These are phyloP conservation scores for Eilema griseolum DNA, from an alignment of 2,888 invertebrate genomes.

Conservation along the genomic window DNA sequence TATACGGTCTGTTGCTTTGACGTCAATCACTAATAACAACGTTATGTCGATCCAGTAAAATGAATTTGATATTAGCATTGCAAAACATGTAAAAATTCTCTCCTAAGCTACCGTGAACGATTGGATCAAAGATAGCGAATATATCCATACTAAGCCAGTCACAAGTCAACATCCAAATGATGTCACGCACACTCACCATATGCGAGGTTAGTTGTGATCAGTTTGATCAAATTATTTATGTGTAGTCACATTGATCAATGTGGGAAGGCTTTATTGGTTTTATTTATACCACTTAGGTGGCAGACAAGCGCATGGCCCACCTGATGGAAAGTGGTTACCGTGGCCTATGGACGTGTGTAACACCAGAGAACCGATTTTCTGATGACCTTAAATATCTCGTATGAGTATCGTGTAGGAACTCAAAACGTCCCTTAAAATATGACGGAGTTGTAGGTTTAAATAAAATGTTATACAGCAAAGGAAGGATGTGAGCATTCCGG, in stretches of 20 bases:
- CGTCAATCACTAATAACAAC: constrained; percentile 23
- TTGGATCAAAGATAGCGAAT: not conserved
- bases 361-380: too few species aligned
- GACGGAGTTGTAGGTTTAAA: too few species aligned
- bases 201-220: constrained; percentile 91
- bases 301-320: too few species aligned
- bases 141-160: constrained; percentile 86
- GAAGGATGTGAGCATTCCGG: too few species aligned
- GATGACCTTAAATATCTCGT: too few species aligned
- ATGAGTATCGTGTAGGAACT: too few species aligned
- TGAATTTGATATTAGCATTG: constrained; percentile 13
- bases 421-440: too few species aligned
- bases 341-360: too few species aligned
- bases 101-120: not conserved
- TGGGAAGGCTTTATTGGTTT: constrained; percentile 4
- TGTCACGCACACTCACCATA: constrained; percentile 97
- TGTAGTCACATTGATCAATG: constrained; percentile 18
- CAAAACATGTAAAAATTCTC: not conserved
- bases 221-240: constrained; percentile 3
- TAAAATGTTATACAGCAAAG: too few species aligned
- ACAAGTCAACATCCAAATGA: constrained; percentile 97
- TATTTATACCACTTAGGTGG: too few species aligned
- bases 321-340: too few species aligned
- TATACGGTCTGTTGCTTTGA: constrained; percentile 25
- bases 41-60: constrained; percentile 16